Base-by-base conservation (phyloP, 2,113 vertebrate species). In the Suricata suricatta region DNA sequence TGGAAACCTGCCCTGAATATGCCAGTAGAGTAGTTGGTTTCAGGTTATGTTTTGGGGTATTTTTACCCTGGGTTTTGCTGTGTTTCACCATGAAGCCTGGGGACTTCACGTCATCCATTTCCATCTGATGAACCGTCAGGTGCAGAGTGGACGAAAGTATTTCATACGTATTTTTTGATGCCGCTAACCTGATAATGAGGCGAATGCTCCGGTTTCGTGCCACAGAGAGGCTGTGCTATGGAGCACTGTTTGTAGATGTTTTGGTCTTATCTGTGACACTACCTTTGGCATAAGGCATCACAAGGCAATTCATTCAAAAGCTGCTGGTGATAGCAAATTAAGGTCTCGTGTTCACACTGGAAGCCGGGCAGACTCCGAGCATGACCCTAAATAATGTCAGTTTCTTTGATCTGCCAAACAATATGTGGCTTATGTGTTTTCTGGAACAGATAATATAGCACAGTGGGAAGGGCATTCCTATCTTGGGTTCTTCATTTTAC, bases 381-480 rank as follows among this genome's bases (percentile, higher is more conserved):
- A 29, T 94, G 85, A 83, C 74, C 35, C 88, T 88, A 92, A 91
- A 84, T 92, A 31, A 90, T 72, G 92, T 74, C 72, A 33, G 35
- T 76, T 94, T 94, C 93, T 97, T 96, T 97, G 93, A 88, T 83
- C 82, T 96, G 93, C 87, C 95, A 71, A 97, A 96, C 96, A 97
- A 64, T 87, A 83, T 13, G 3, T 87, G 74, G 38, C 96, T 97
- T 94, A 89, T 35, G 72, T 93, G 52, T 88, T 96, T 97, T 97
- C 88, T 96, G 69, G 95, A 97, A 97, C 47, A 63, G 69, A 68
- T n/a, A 82, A 35, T 69, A 74, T 14, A 82, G 27, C 35, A 47
- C 27, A 27, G 82, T 76, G 50, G 52, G 29, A 92, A 81, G 47
- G 60, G 31, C 82, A 31, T 47, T 47, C 44, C 44, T 47, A 41